phyloP scores from a whole-genome alignment of 1,140 invertebrate genomes.

The Eupristina koningsbergeri region DNA sequence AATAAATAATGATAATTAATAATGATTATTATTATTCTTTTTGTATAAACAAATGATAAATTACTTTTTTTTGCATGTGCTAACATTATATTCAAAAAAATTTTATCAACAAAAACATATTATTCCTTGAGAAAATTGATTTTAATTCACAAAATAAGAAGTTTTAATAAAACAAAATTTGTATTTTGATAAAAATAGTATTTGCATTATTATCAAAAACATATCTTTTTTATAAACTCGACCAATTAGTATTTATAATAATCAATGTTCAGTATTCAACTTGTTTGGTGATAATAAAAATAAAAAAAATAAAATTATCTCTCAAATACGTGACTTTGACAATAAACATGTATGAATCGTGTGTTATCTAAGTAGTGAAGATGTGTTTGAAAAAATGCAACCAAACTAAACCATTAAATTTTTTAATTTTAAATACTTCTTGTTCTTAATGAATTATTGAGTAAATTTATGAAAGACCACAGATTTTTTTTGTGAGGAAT shows the following conservation, averaged over 20 bases:
- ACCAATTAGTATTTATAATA: not conserved
- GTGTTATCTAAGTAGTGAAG: not conserved
- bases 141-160: too few species aligned
- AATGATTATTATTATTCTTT: too few species aligned
- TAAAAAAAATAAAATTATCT: constrained; percentile 9
- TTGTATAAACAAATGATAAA: too few species aligned
- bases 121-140: too few species aligned
- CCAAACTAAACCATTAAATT: not conserved
- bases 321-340: constrained; percentile 17
- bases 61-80: too few species aligned
- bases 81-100: too few species aligned
- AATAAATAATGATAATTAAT: too few species aligned
- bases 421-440: not conserved
- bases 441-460: too few species aligned
- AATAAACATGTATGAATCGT: not conserved
- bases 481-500: not conserved
- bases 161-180: not conserved
- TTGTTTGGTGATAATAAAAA: not conserved
- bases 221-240: not conserved
- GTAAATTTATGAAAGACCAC: not conserved
- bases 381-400: not conserved
- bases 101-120: not conserved
- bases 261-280: not conserved
- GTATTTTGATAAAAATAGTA: not conserved
- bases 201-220: not conserved